Base-by-base conservation (phyloP, 2,888 invertebrate species). In the Idaea aversata region DNA sequence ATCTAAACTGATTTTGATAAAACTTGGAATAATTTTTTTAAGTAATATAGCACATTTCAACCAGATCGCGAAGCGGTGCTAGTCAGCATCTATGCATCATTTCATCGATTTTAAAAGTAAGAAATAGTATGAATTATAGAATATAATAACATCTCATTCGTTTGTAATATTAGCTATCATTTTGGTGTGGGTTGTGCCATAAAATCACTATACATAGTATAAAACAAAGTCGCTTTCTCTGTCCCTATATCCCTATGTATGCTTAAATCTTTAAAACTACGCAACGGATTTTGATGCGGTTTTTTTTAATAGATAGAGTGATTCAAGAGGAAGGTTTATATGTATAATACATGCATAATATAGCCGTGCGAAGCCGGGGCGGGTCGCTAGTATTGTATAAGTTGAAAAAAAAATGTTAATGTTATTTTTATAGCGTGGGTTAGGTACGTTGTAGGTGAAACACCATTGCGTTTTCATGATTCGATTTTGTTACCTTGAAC, bases 131-230 rank as follows among this genome's bases (percentile, higher is more conserved):
- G 47, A 47, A 47, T 47, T 47, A 47, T 10, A 0, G 47, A 7
- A 47, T 13, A 74, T 77, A 75, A 77, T 76, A 70, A 76, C 70
- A 75, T 74, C 6, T 71, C 34, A 63, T 62, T 66, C 64, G 60
- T 71, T 70, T 76, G 70, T 75, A 68, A 47, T 47, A 10, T 47
- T 47, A 75, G 68, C 72, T 71, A 66, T 67, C 73, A 34, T 73
- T 71, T 70, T 66, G 59, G 70, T 71, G 70, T 62, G 61, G 70
- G 68, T 64, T 62, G 57, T 63, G 61, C 13, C 61, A 65, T 64
- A 59, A 36, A 63, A 67, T n/a, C n/a, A n/a, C n/a, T n/a, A n/a
- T n/a, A n/a, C n/a, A n/a, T n/a, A n/a, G n/a, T n/a, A n/a, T n/a
- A n/a, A n/a, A n/a, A n/a, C n/a, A n/a, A n/a, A n/a, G n/a, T n/a